Evolutionary conservation across 1,140 invertebrate species (phyloP).

Genomic region (Centruroides sculpturatus): DNA sequence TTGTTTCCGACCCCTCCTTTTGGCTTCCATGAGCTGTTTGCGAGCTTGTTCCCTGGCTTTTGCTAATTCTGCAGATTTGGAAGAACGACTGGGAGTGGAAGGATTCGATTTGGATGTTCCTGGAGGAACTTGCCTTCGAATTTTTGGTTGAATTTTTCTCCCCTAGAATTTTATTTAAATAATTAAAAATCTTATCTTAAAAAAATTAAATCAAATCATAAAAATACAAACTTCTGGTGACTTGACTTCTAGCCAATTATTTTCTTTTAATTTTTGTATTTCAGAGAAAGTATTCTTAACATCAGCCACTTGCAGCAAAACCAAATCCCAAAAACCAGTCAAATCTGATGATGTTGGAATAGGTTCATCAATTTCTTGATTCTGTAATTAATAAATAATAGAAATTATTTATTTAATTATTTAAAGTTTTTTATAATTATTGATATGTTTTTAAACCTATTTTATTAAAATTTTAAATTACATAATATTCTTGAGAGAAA

Average conservation of each 20-base stretch:
- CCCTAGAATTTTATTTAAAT: not conserved
- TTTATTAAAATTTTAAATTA: too few relatives aligned
- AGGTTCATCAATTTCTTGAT: conserved; percentile 53
- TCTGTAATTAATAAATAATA: conserved; percentile 27
- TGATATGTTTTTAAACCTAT: too few relatives aligned
- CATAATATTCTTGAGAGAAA: too few relatives aligned
- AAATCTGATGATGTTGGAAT: conserved; percentile 76
- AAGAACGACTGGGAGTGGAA: conserved; percentile 29
- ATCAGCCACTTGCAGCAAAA: conserved; percentile 72
- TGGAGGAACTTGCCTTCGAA: not conserved
- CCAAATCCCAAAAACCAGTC: conserved; percentile 95
- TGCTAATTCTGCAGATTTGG: conserved; percentile 33
- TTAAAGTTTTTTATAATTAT: too few relatives aligned
- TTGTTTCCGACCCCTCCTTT: conserved; percentile 29
- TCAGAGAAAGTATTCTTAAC: conserved; percentile 59
- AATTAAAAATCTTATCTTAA: not conserved
- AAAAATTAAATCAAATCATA: not conserved
- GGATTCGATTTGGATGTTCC: conserved; percentile 25
- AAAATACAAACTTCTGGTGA: conserved; percentile 24
- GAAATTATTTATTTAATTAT: too few relatives aligned
- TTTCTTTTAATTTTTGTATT: conserved; percentile 48
- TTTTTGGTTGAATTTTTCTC: not conserved
- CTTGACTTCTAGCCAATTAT: conserved; percentile 46
- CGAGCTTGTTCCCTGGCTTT: conserved; percentile 56
- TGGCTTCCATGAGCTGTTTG: conserved; percentile 61